These are phyloP conservation scores for Crax fasciolata DNA, from an alignment of 2,797 vertebrate genomes.

Conservation along the genomic window DNA sequence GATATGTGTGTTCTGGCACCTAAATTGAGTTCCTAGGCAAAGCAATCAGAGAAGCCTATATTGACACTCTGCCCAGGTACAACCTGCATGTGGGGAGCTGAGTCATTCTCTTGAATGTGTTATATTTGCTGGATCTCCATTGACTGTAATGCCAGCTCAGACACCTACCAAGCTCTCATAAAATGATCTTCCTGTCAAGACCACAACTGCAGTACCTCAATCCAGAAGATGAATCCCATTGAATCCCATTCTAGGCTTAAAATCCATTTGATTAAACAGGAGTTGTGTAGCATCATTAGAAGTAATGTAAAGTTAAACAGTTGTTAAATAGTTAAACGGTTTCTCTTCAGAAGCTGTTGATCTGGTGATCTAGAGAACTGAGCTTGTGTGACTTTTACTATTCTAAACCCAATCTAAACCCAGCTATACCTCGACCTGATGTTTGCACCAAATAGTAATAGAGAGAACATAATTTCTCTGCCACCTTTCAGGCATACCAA, in stretches of 20 bases:
- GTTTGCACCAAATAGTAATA: background rate
- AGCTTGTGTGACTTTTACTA: background rate
- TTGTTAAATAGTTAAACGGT: background rate
- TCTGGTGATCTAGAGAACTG: background rate
- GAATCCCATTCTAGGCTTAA: background rate
- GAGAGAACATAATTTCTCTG: background rate
- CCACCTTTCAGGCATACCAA: background rate
- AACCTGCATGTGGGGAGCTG: background rate
- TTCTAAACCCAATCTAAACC: background rate
- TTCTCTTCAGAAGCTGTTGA: background rate
- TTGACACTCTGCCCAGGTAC: background rate
- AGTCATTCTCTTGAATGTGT: background rate
- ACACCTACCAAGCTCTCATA: background rate
- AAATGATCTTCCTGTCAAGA: background rate
- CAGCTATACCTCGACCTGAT: background rate
- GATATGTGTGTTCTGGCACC: background rate
- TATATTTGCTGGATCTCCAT: background rate
- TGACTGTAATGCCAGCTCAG: background rate
- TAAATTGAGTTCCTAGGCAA: background rate
- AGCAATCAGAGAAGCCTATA: background rate
- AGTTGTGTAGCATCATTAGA: accelerated
- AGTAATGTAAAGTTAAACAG: background rate
- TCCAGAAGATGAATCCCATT: background rate
- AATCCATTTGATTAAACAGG: background rate
- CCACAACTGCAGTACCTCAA: background rate